Evolutionary conservation across 2,113 vertebrate species (phyloP), one percentile per base, ranked within the genome.

Genomic region (Meriones unguiculatus): DNA sequence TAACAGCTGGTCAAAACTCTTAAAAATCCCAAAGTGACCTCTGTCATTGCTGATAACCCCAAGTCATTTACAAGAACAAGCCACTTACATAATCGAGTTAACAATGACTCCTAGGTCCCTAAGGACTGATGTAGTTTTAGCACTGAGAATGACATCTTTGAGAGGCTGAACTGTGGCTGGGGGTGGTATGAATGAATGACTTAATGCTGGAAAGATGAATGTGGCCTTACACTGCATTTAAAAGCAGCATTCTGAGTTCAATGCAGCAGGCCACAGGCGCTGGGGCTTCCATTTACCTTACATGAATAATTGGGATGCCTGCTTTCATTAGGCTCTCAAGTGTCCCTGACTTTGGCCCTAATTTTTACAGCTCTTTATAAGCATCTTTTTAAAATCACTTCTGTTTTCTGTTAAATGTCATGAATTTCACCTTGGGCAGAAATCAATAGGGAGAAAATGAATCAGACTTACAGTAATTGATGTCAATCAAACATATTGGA

Each of bases 361-460:
- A 92, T 84, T 96, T 97, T 97, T 95, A 88, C 32, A 88, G 84
- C 73, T 57, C 80, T 81, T 90, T 46, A 92, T 57, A 52, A 81
- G 64, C 92, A 20, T 91, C 78, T 92, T 70, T 64, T 14, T 41
- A 41, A 84, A 73, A 95, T 81, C 87, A 93, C 87, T 97, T 93
- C 80, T 15, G 14, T 88, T 97, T 97, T 96, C 92, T 95, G 95
- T 97, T 97, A 98, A 94, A 98, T 96, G 97, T 93, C 95, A 97
- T 81, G 90, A 97, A 95, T 98, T 98, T 98, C 97, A 96, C 95
- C 90, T 87, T 78, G 84, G 89, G 78, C 86, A 98, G 92, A 97
- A 98, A 98, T 98, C 97, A 97, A 98, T 95, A 98, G 12, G 87
- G 91, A 97, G 94, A 98, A 98, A 98, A 97, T 97, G 97, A 98